phyloP scores from a whole-genome alignment of 2,888 invertebrate genomes.

The Agrochola macilenta region DNA sequence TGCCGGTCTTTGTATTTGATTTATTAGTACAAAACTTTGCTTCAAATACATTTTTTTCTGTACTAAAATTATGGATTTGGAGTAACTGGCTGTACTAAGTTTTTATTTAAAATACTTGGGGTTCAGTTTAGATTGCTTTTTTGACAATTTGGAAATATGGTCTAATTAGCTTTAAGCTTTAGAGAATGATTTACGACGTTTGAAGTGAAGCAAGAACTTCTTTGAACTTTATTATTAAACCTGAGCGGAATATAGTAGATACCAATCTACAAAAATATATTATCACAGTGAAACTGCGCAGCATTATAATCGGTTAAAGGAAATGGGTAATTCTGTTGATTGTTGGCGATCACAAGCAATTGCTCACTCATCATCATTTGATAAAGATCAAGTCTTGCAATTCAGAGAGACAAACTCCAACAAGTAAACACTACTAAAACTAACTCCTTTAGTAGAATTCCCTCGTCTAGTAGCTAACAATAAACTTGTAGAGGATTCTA shows the following conservation, averaged over 20 bases:
- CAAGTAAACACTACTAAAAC: conserved; percentile 22
- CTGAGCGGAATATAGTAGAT: background rate
- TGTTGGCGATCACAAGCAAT: conserved; percentile 30
- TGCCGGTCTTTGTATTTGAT: conserved; percentile 74
- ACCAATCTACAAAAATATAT: background rate
- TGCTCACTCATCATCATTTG: conserved; percentile 31
- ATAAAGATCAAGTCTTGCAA: conserved; percentile 29
- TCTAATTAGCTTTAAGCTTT: conserved; percentile 27
- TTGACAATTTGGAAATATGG: conserved; percentile 30
- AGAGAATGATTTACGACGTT: conserved; percentile 22
- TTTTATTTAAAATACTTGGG: conserved; percentile 43
- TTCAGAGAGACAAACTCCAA: conserved; percentile 8
- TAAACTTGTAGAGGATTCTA: conserved; percentile 41
- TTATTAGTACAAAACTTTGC: conserved; percentile 66
- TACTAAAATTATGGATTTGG: conserved; percentile 55
- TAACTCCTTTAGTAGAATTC: conserved; percentile 31
- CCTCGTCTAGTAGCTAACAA: conserved; percentile 36
- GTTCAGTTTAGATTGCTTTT: conserved; percentile 19
- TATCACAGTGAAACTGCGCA: conserved; percentile 6
- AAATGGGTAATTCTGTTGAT: conserved; percentile 38
- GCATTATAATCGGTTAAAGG: conserved; percentile 28
- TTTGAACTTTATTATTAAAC: background rate
- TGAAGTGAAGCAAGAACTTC: background rate
- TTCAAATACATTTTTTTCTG: conserved; percentile 44
- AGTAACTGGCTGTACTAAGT: conserved; percentile 25